Percentiles rank a stretch among this genome's conserved stretches.
phyloP scores from a whole-genome alignment of 2,113 vertebrate species.

The Ctenomys sociabilis region DNA sequence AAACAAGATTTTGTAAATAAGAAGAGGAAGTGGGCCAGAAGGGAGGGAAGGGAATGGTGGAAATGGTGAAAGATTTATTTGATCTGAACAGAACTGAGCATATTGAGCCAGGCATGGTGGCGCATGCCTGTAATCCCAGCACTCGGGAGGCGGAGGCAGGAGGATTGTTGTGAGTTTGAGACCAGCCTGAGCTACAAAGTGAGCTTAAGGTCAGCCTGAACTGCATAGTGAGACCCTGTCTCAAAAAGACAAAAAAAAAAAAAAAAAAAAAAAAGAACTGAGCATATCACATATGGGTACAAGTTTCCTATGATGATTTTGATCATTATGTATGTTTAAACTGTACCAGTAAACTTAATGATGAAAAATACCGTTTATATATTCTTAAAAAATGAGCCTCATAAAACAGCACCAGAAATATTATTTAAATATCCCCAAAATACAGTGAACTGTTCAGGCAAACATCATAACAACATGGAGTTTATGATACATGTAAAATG shows the following conservation, averaged over 20 bases:
- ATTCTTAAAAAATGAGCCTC: not conserved
- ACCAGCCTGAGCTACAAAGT: too few species aligned
- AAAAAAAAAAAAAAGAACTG: too few species aligned
- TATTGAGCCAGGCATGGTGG: too few species aligned
- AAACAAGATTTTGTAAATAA: not conserved
- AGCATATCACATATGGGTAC: not conserved
- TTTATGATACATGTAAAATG: conserved; percentile 6
- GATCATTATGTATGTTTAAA: not conserved
- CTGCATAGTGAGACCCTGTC: too few species aligned
- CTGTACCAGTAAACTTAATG: not conserved
- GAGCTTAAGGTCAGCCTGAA: too few species aligned
- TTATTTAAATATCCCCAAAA: conserved; percentile 2
- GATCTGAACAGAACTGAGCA: not conserved
- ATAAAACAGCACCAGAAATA: conserved; percentile 30
- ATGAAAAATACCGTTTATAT: not conserved
- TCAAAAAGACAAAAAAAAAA: too few species aligned
- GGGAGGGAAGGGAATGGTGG: not conserved
- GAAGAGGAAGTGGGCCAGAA: not conserved
- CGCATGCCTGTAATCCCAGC: too few species aligned
- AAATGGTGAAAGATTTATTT: not conserved
- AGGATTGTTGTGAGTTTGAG: too few species aligned
- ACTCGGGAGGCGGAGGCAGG: too few species aligned
- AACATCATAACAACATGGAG: not conserved
- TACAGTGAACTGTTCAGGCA: not conserved
- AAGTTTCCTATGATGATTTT: not conserved